Evolutionary conservation across 2,113 vertebrate genomes (phyloP).

Genomic region (Melanostigma gelatinosum): DNA sequence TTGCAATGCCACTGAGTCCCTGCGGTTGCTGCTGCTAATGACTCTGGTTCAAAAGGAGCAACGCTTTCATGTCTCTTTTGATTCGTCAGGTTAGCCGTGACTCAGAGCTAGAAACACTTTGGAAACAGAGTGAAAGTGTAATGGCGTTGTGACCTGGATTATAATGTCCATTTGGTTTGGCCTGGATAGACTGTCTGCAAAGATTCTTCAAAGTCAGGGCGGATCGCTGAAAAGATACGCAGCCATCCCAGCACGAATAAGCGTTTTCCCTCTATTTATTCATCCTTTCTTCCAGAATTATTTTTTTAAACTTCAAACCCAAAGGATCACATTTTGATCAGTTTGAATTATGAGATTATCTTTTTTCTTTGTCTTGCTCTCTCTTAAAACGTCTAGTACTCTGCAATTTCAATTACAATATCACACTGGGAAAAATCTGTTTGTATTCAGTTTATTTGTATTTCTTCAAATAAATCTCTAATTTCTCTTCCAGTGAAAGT

Average conservation of each 20-base stretch:
- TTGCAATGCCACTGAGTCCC: slow-evolving; percentile 50
- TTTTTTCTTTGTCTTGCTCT: background rate
- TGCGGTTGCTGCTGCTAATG: slow-evolving; percentile 65
- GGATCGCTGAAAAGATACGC: slow-evolving; percentile 14
- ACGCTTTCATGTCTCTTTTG: slow-evolving; percentile 71
- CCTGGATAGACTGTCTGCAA: slow-evolving; percentile 38
- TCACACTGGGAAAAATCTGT: background rate
- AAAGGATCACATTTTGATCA: slow-evolving; percentile 34
- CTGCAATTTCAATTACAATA: slow-evolving; percentile 22
- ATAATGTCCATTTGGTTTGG: slow-evolving; percentile 42
- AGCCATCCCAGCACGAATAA: slow-evolving; percentile 19
- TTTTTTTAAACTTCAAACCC: slow-evolving; percentile 37
- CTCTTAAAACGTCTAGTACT: background rate
- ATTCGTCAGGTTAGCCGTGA: slow-evolving; percentile 65
- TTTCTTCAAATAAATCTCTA: slow-evolving; percentile 31
- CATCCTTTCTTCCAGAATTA: slow-evolving; percentile 10
- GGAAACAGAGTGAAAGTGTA: slow-evolving; percentile 41
- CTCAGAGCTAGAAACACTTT: slow-evolving; percentile 57
- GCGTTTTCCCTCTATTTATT: slow-evolving; percentile 25
- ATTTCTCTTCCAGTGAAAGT: slow-evolving; percentile 33
- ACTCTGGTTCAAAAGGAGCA: slow-evolving; percentile 65
- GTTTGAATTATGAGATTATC: slow-evolving; percentile 24
- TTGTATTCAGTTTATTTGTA: slow-evolving; percentile 38
- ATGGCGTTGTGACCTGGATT: slow-evolving; percentile 49
- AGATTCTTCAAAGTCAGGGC: slow-evolving; percentile 63